Evolutionary conservation across 1,140 invertebrate species (phyloP), one percentile per base, ranked within the genome.

Genomic region (Delia radicum): DNA sequence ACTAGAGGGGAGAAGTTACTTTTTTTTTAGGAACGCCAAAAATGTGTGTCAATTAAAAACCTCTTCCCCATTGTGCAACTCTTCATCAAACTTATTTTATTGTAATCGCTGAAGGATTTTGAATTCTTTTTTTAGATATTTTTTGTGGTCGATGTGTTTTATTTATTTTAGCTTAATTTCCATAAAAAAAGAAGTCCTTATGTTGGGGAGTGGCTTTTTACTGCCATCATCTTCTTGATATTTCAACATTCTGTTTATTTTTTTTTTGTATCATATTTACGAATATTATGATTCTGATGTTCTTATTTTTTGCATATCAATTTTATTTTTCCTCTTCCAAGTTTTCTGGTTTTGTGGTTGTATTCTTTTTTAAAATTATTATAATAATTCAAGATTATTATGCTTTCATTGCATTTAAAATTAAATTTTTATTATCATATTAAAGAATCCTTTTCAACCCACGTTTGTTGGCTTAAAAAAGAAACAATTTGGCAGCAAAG

Each of bases 361-460:
- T 55, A 8, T 18, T 15, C 46, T 15, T 55, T 21, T 55, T 55
- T 6, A 12, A 55, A 55, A 55, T 21, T 29, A 67, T 67, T 31
- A 31, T 67, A 18, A 67, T 31, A 31, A 33, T 67, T 67, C 29
- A 29, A 31, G 63, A 67, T 67, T 67, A 67, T 67, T 31, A 31
- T 29, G 8, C n/a, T 67, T 67, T 67, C 28, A 67, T 67, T 67
- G 28, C 28, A 67, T 67, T 12, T 67, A 28, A n/a, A 29, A 67
- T n/a, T 12, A 31, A 31, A n/a, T 29, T 29, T 7, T 18, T 21
- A 55, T 55, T 3, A 21, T 21, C n/a, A 21, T 55, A 21, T 55
- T 55, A 8, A 24, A 21, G 48, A 21, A 21, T 55, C n/a, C 48
- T 55, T 55, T 18, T 6, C n/a, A 55, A 18, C 46, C 46, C 18